Base-by-base conservation (phyloP, 2,113 vertebrate species). In the Mus musculus region DNA sequence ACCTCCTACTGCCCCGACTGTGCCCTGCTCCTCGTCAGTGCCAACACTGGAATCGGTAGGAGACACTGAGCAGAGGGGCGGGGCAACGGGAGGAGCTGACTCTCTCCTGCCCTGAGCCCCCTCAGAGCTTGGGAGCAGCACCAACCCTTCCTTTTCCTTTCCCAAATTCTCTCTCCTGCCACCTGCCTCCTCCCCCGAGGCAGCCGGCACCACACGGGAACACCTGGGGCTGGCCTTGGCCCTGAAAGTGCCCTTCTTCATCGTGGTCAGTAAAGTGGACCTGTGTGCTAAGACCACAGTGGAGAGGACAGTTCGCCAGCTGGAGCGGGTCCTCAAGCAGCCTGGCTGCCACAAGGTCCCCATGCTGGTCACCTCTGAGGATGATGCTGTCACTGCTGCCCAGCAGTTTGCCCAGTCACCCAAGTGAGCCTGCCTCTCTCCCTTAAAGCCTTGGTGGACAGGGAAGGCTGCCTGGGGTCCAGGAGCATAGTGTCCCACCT, bases 1-100 rank as follows among this genome's bases (percentile, higher is more conserved):
- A 99, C 99, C 96, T 99, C 99, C 97, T 99, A 99, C 98, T 99
- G 99, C 96, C 99, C 99, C 0, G 99, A 99, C 97, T 99, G 99
- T n/a, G 99, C 99, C 91, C 99, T 99, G 99, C 98, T 99, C 92
- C 99, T 99, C 14, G 99, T 99, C 97, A 99, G 99, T 0, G 99
- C 99, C 93, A 99, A 99, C 98, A 99, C 99, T 0, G 99, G 99
- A 97, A 99, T 99, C 71, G 99, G 99, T 99, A 98, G 98, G 98
- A 97, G 72, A 73, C 82, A 3, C 24, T 33, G 65, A 81, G 54
- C 69, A 71, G 59, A 85, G 87, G 71, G 89, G 36, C 0, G 4
- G 92, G 81, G 90, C 77, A 89, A 73, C 36, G 65, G 61, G 20
- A 67, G 82, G 17, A 75, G 63, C 84, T 17, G 5, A 92, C 46